These are phyloP conservation scores for Archaeoteleia sp. DNA, from an alignment of 2,888 invertebrate genomes.

Conservation along the genomic window DNA sequence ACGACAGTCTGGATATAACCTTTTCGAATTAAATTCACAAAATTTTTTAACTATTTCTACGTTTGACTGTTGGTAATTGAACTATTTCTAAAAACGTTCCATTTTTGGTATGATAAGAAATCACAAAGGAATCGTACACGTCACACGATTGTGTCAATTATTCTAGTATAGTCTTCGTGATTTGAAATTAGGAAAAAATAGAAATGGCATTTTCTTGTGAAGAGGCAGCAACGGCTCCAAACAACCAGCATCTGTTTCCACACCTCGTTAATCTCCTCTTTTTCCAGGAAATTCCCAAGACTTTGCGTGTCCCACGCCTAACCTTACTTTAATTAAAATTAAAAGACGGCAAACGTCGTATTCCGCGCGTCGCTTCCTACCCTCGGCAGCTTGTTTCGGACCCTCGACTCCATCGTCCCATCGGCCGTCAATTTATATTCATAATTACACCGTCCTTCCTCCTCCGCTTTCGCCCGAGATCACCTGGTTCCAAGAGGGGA, in stretches of 20 bases:
- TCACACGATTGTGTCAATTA: too few species aligned
- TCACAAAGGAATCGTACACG: too few species aligned
- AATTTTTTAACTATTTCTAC: too few species aligned
- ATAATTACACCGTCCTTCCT: conserved; percentile 65
- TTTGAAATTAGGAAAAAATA: too few species aligned
- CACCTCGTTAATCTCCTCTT: conserved; percentile 33
- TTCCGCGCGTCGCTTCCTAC: conserved; percentile 63
- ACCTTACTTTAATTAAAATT: conserved; percentile 73
- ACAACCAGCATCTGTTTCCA: conserved; percentile 46
- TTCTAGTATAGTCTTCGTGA: too few species aligned
- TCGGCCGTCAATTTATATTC: conserved; percentile 70
- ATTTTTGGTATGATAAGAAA: too few species aligned
- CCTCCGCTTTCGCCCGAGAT: conserved; percentile 35
- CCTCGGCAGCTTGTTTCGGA: conserved; percentile 44
- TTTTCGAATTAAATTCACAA: too few species aligned
- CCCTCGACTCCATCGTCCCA: conserved; percentile 53
- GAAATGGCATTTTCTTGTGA: too few species aligned
- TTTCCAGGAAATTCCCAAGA: conserved; percentile 39
- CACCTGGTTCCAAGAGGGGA: conserved; percentile 53
- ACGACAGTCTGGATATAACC: too few species aligned
- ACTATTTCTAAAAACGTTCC: too few species aligned
- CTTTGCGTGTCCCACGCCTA: conserved; percentile 44
- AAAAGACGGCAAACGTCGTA: conserved; percentile 70
- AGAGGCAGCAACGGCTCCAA: too few species aligned
- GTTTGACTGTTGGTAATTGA: too few species aligned